Base-by-base conservation (phyloP, 2,888 invertebrate genomes). In the Eilema sororculum region DNA sequence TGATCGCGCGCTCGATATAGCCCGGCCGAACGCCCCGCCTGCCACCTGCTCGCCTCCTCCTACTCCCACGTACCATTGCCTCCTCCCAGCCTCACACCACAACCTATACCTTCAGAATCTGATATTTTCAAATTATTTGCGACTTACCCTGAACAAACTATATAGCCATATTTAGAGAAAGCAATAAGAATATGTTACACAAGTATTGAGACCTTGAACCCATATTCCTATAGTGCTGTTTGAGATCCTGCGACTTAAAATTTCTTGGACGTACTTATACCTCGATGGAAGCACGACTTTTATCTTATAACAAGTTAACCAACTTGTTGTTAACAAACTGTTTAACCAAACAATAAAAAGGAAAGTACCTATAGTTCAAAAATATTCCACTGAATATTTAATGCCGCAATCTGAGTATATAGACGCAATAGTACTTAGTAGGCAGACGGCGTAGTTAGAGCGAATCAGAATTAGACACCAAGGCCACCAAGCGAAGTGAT, bases 1-100 rank as follows among this genome's bases (percentile, higher is more conserved):
- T 95, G 95, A 95, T 94, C 94, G 93, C 89, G 85, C 91, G 94
- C 94, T 94, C 94, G 93, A 95, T 95, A 95, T 95, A 95, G 92
- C 92, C 86, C 86, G 86, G 82, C 87, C 86, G 78, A 85, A 83
- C 84, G 81, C 89, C 87, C 84, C 85, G 77, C 81, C 84, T 78
- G 78, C 82, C 77, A 65, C 82, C 79, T 73, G 75, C 82, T 84
- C 28, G 41, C 68, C 60, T 22, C 60, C 65, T 73, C 78, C 85
- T 76, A 79, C 78, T 68, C 82, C 85, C 77, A 78, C 82, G 78
- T 78, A 75, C 83, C 81, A 80, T 80, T 81, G 71, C 73, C 74
- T 79, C 75, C 82, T 67, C 78, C 56, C 77, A 73, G 80, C 82
- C 84, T 81, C 86, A 85, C 83, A 83, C 89, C 85, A 82, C 77